Evolutionary conservation across 2,888 invertebrate genomes (phyloP).

Genomic region (Diplolepis rosae): DNA sequence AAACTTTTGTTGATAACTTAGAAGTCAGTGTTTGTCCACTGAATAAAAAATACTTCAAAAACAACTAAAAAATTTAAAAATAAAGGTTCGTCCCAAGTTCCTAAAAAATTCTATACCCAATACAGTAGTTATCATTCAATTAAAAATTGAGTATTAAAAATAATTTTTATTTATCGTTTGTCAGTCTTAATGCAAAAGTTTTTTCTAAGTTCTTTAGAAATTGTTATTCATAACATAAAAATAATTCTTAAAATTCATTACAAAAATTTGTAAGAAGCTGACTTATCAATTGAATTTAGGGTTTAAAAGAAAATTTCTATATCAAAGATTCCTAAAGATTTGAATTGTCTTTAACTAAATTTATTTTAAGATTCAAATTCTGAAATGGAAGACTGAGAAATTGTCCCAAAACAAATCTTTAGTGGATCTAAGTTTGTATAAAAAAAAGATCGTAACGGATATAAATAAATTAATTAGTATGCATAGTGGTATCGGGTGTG

Average conservation of each 20-base stretch:
- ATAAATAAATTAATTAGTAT: not conserved
- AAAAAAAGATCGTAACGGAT: not conserved
- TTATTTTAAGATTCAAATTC: not conserved
- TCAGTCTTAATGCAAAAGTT: not conserved
- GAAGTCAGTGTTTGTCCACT: conserved; percentile 2
- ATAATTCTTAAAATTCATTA: not conserved
- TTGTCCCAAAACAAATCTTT: not conserved
- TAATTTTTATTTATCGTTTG: not conserved
- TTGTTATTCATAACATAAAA: not conserved
- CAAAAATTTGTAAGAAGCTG: not conserved
- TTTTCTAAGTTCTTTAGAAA: not conserved
- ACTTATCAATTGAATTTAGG: not conserved
- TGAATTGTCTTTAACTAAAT: too few relatives aligned
- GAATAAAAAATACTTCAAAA: not conserved
- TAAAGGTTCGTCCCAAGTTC: not conserved
- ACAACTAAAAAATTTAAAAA: not conserved
- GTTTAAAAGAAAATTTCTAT: not conserved
- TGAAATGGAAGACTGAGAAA: not conserved
- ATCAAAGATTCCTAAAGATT: not conserved
- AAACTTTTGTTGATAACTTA: conserved; percentile 35
- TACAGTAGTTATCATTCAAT: not conserved
- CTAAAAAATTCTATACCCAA: too few relatives aligned
- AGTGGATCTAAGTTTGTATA: too few relatives aligned
- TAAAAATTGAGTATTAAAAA: not conserved
- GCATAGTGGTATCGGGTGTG: not conserved